Base-by-base conservation (phyloP, 2,113 vertebrate species). In the Ciconia stormi region DNA sequence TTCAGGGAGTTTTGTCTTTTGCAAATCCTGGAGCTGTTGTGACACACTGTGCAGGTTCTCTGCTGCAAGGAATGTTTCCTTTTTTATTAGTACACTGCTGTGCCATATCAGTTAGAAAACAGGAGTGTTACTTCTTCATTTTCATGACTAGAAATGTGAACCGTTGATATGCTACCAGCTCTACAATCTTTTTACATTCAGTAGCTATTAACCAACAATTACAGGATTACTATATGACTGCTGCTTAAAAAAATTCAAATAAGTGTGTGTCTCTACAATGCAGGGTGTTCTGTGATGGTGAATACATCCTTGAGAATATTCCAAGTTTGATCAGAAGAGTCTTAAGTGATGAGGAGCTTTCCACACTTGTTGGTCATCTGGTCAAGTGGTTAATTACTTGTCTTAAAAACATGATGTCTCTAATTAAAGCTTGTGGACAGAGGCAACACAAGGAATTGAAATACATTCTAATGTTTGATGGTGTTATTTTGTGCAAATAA, bases 221-320 rank as follows among this genome's bases (percentile, higher is more conserved):
- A 13, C 18, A 50, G 62, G 40, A 19, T 56, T 91, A n/a, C 13
- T 29, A 7, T 36, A 2, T 4, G 29, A 25, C 34, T 63, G 10
- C 19, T 90, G 59, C 20, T 61, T 76, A 44, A 38, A 52, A 36
- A 19, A 10, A 26, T 40, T 47, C 22, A 27, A 42, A 9, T 9
- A 27, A 7, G 1, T 5, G 12, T 30, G 18, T 29, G 3, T 20
- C 6, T 44, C 21, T 65, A 3, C 16, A 42, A 0, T 19, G n/a
- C 49, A 50, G 29, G 5, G 1, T 87, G 40, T 46, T 52, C 62
- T 86, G 44, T 61, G 11, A 10, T 44, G 46, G 18, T 49, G 69
- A 0, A 36, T 26, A 11, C 5, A 47, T 25, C 23, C 66, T 22
- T 13, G 44, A 76, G 36, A 44, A 22, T 49, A 13, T 80, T 40